Percentiles rank a stretch among this genome's conserved stretches.
Evolutionary conservation across 2,797 vertebrate species (phyloP).

Genomic region (Notolepis coatsorum): DNA sequence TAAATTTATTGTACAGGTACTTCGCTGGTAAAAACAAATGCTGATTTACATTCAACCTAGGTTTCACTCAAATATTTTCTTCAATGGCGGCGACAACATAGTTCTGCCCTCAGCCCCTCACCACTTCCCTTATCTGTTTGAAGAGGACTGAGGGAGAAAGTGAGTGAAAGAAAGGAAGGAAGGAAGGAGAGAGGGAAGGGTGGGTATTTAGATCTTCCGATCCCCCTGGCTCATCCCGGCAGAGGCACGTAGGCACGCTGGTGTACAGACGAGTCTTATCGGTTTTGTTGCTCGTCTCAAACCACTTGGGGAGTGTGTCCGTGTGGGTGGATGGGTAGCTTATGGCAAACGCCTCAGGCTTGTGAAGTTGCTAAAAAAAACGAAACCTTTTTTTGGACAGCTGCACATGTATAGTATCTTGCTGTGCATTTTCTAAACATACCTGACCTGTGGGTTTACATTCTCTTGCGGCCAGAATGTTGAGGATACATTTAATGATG

Average conservation of each 20-base stretch:
- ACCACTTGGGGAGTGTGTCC: slow-evolving; percentile 15
- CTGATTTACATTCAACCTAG: too few species aligned
- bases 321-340: background rate
- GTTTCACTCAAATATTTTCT: too few species aligned
- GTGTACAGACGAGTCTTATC: slow-evolving; percentile 32
- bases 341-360: background rate
- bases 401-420: background rate
- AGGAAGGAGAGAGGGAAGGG: slow-evolving; percentile 36
- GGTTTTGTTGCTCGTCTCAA: background rate
- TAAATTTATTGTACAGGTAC: slow-evolving; percentile 27
- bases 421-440: background rate
- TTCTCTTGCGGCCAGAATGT: background rate
- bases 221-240: slow-evolving; percentile 48
- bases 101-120: too few species aligned
- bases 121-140: slow-evolving; percentile 54
- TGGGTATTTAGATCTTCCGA: slow-evolving; percentile 46
- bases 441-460: background rate
- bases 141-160: slow-evolving; percentile 36
- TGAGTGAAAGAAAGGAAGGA: slow-evolving; percentile 24
- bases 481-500: too few species aligned
- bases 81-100: too few species aligned
- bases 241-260: slow-evolving; percentile 54
- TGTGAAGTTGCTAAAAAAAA: background rate
- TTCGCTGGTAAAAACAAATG: slow-evolving; percentile 13
- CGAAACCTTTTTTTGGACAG: background rate